Percentiles rank a stretch among this genome's conserved stretches.
phyloP scores from a whole-genome alignment of 2,797 vertebrate genomes.

The Setipinna tenuifilis region DNA sequence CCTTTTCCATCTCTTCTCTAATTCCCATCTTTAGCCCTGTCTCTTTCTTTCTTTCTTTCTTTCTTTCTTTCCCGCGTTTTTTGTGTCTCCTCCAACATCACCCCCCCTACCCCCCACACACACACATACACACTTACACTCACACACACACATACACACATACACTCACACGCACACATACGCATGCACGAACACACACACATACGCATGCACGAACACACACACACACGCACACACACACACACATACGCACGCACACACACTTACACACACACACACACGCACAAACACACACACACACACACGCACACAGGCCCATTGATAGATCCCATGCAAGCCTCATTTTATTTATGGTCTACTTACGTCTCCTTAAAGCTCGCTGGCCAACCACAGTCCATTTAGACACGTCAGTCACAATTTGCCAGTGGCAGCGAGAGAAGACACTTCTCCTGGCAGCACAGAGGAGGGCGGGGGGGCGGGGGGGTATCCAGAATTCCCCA shows the following conservation, averaged over 20 bases:
- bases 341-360: slow-evolving; percentile 26
- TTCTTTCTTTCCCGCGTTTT: background rate
- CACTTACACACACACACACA: background rate
- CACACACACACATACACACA: too few species aligned
- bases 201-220: too few species aligned
- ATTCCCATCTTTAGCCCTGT: background rate
- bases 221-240: too few species aligned
- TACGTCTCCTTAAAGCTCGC: slow-evolving; percentile 27
- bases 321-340: background rate
- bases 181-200: too few species aligned
- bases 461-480: slow-evolving; percentile 4
- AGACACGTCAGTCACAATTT: slow-evolving; percentile 47
- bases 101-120: background rate
- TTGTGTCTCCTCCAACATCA: too few species aligned
- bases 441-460: slow-evolving; percentile 46
- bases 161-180: too few species aligned
- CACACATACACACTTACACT: too few species aligned
- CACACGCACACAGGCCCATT: background rate
- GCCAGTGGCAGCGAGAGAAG: slow-evolving; percentile 39
- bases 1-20: background rate
- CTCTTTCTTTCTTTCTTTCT: background rate
- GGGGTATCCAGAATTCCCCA: background rate
- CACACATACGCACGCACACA: background rate
- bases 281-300: too few species aligned
- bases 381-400: slow-evolving; percentile 44